Evolutionary conservation across 2,797 vertebrate species (phyloP), one percentile per base, ranked within the genome.

Genomic region (Darevskia nairensis): DNA sequence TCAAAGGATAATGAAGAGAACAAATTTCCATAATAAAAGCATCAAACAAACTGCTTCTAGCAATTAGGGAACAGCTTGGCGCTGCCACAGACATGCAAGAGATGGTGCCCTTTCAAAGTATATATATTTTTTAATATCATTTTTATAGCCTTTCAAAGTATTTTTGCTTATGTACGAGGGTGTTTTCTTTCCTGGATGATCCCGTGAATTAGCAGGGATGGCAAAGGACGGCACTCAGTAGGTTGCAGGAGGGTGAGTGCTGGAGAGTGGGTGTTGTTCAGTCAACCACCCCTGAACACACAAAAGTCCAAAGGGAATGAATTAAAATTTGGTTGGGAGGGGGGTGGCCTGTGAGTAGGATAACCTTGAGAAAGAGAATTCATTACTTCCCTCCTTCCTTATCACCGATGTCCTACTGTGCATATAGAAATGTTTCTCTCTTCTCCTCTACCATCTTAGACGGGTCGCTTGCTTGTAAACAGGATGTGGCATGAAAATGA

Each of bases 401-500:
- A 91, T 92, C 89, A 64, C 44, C 80, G 84, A 21, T 68, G 88
- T 92, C 81, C n/a, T 92, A 74, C 32, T 85, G 79, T 86, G 59
- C 88, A 79, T 91, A 80, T n/a, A 92, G 81, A 93, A 91, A 78
- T 85, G 1, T 29, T 90, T 78, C 75, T 78, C 74, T 41, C 91
- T 46, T 92, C 87, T 41, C 74, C 9, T n/a, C 39, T 55, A 29
- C 55, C 32, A 50, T 27, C 85, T 86, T 71, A 89, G 88, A 85
- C 50, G 89, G 44, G 68, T 84, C 89, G 29, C 90, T 82, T 89
- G 83, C 2, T 76, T 91, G 85, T 90, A 94, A 92, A 95, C 68
- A 89, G 89, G 79, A 86, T 90, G 74, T 87, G 80, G n/a, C 68
- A 88, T 84, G 80, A 89, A 92, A 91, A 90, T 86, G 66, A 91